Percentiles rank a stretch among this genome's conserved stretches.
Conservation (phyloP, 2,888 invertebrate species). For the Agonopterix subpropinquella region DNA sequence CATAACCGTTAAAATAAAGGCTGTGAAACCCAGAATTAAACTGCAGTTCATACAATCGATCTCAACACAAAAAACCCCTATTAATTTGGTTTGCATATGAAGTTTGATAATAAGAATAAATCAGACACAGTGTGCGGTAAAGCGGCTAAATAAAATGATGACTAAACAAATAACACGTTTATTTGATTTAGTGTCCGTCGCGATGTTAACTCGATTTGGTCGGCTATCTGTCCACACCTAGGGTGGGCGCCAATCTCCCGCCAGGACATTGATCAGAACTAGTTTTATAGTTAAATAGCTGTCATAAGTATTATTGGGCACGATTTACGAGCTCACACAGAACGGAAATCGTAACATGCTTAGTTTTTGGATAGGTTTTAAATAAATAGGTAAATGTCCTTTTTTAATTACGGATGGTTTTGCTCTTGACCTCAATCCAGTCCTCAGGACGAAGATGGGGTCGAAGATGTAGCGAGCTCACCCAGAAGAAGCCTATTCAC, state of each 20-base stretch:
- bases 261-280: slow-evolving; percentile 36
- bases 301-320: slow-evolving; percentile 27
- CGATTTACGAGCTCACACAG: slow-evolving; percentile 16
- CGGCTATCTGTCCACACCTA: slow-evolving; percentile 48
- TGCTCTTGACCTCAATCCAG: no score
- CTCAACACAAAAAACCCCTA: no score
- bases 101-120: background rate
- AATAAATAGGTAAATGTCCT: no score
- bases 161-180: slow-evolving; percentile 54
- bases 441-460: no score
- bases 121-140: slow-evolving; percentile 16
- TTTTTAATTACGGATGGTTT: no score
- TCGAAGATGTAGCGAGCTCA: no score
- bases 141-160: slow-evolving; percentile 32
- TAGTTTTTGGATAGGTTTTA: no score
- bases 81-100: background rate
- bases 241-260: slow-evolving; percentile 50
- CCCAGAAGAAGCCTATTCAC: no score
- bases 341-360: no score
- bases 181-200: slow-evolving; percentile 40
- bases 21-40: no score
- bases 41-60: no score
- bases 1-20: no score
- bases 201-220: slow-evolving; percentile 26
- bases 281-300: slow-evolving; percentile 34